Evolutionary conservation across 2,113 vertebrate genomes (phyloP).

Genomic region (Hippocampus comes): DNA sequence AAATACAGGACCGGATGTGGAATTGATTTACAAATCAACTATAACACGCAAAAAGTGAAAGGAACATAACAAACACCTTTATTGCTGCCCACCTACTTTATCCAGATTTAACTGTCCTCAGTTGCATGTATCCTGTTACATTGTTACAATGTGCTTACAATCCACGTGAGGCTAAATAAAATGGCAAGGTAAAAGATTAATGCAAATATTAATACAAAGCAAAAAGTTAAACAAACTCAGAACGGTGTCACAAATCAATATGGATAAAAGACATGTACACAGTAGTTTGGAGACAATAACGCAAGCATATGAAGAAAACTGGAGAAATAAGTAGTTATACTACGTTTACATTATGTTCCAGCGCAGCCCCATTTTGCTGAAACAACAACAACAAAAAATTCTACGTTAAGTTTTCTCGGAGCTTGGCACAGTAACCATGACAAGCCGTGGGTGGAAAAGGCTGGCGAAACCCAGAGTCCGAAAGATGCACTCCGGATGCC

Average conservation of each 20-base stretch:
- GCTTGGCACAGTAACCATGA: not conserved
- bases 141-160: conserved; percentile 58
- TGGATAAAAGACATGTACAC: conserved; percentile 18
- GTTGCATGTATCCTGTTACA: conserved; percentile 42
- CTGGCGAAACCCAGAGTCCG: not conserved
- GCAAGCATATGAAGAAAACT: conserved; percentile 20
- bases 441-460: not conserved
- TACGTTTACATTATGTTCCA: not conserved
- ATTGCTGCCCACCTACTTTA: conserved; percentile 37
- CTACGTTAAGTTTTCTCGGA: not conserved
- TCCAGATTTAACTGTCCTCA: conserved; percentile 11
- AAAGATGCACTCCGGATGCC: not conserved
- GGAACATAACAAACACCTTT: conserved; percentile 19
- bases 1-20: not conserved
- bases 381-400: not conserved
- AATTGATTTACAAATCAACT: conserved; percentile 11
- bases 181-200: conserved; percentile 28
- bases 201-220: conserved; percentile 27
- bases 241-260: conserved; percentile 18
- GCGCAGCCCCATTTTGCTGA: not conserved
- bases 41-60: conserved; percentile 35
- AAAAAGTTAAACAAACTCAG: conserved; percentile 19
- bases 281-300: conserved; percentile 12
- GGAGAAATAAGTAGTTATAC: conserved; percentile 1
- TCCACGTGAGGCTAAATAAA: conserved; percentile 44